A percentile compares a stretch with the other conserved stretches of the same genome.
Conservation (phyloP, 2,113 vertebrate species). For the Macheiramphus alcinus region DNA sequence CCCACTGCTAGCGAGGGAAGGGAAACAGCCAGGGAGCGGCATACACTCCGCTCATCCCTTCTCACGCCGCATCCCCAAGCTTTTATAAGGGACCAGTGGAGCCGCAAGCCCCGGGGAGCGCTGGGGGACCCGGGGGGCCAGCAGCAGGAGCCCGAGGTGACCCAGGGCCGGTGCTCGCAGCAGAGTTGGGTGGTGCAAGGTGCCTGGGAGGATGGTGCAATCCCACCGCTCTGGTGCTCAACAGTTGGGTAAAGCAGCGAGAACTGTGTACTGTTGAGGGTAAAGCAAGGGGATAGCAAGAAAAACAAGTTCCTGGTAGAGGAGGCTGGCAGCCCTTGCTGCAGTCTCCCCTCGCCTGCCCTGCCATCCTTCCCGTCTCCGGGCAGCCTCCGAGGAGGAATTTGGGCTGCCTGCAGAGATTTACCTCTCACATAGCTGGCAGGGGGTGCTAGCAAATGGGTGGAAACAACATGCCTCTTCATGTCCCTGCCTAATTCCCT, state of each 20-base stretch:
- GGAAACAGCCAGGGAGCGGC: not conserved
- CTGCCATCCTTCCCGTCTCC: not conserved
- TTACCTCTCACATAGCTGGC: not conserved
- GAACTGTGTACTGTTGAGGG: accelerated
- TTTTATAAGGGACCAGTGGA: accelerated
- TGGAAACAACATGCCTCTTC: conserved; percentile 31
- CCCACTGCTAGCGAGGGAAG: not conserved
- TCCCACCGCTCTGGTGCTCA: not conserved
- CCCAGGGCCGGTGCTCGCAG: not conserved
- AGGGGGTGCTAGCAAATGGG: not conserved
- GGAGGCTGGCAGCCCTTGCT: not conserved
- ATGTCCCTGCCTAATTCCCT: not conserved
- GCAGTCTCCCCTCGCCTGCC: not conserved
- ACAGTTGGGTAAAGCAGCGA: not conserved
- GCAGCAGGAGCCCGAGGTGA: not conserved
- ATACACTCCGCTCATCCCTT: accelerated
- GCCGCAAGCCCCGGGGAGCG: accelerated
- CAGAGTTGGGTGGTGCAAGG: too few species aligned
- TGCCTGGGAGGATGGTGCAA: not conserved
- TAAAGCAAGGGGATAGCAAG: not conserved
- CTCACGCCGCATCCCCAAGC: not conserved
- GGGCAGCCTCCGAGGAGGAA: not conserved
- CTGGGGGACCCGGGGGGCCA: not conserved
- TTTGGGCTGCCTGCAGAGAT: not conserved
- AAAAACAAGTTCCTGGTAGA: not conserved